Base-by-base conservation (phyloP, 2,797 vertebrate species). In the Astyanax mexicanus region DNA sequence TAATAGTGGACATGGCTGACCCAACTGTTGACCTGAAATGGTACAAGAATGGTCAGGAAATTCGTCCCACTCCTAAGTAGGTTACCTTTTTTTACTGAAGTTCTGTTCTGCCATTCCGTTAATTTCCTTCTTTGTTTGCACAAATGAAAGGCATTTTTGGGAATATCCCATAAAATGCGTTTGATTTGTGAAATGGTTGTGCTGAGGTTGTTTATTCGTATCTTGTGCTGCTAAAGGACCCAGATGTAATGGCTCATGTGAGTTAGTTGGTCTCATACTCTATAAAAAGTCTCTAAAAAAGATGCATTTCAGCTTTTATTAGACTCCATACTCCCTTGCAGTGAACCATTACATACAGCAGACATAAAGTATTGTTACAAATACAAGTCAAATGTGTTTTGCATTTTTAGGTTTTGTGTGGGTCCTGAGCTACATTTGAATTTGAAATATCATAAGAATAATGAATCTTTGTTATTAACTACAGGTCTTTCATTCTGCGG, bases 21-120 rank as follows among this genome's bases (percentile, higher is more conserved):
- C 98, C 98, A 66, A 99, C 97, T 1, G 89, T 98, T 79, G 98
- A 99, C 19, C 93, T 99, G 75, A 99, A 99, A 90, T 99, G 98
- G 98, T 99, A 96, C 89, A 99, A 99, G 94, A 99, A 99, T 57
- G 98, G 98, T 37, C 96, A 98, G 83, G 98, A 99, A 90, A 98
- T 99, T 84, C 94, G 97, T 55, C 95, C 98, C 6, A 90, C 92
- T 82, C 95, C 96, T 77, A 99, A 98, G 98, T 99, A 97, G 88
- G 98, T 93, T n/a, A 9, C 44, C 44, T 17, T 44, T 2, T 11
- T 38, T 12, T 25, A 42, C 25, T 35, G 1, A 61, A 27, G n/a
- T 60, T 4, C 17, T 58, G 17, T n/a, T 25, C 10, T 23, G 1
- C 23, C 19, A 45, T 35, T 68, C 8, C 60, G 35, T 64, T 76